phyloP scores from a whole-genome alignment of 2,113 vertebrate species.

The Alethe castanea region DNA sequence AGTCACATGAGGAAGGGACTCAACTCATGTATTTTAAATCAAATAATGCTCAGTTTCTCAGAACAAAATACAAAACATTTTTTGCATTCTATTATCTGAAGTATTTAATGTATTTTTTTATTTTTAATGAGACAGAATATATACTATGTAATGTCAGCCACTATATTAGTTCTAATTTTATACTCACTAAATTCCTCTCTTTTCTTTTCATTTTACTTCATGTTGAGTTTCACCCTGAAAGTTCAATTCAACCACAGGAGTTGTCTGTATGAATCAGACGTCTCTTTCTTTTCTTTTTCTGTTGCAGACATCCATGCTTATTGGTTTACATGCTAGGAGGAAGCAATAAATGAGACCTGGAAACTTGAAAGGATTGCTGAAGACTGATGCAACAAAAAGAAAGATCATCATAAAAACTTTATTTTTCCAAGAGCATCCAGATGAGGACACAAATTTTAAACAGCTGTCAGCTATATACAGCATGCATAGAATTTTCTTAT shows the following conservation, averaged over 20 bases:
- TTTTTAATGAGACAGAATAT: neutral
- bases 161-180: neutral
- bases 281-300: neutral
- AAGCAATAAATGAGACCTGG: neutral
- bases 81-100: neutral
- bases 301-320: neutral
- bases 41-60: neutral
- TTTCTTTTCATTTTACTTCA: neutral
- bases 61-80: neutral
- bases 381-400: neutral
- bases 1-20: neutral
- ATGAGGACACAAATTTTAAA: neutral
- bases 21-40: neutral
- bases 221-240: slow-evolving; percentile 23
- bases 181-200: neutral
- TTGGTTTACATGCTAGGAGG: neutral
- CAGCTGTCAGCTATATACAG: neutral
- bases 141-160: neutral
- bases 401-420: neutral
- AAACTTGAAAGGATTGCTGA: neutral
- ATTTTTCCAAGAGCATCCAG: neutral
- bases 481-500: neutral
- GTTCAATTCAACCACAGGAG: slow-evolving; percentile 1
- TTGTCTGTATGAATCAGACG: slow-evolving; percentile 6
- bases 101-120: neutral